Evolutionary conservation across 2,888 invertebrate species (phyloP).

Genomic region (Rhingia rostrata): DNA sequence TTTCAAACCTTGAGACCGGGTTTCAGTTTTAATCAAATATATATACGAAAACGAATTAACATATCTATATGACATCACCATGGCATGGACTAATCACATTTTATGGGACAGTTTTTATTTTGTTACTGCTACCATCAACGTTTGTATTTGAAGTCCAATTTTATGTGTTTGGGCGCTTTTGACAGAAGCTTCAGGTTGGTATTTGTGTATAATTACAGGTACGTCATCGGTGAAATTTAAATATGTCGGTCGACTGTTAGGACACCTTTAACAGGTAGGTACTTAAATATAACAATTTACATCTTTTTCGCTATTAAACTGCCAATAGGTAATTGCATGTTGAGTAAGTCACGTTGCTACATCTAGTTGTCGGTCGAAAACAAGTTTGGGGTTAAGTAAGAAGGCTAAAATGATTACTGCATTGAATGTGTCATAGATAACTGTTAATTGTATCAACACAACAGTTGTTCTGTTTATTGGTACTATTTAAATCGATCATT

Average conservation of each 20-base stretch:
- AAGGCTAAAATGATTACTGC: too few relatives aligned
- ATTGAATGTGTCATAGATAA: too few relatives aligned
- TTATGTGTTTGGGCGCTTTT: neutral
- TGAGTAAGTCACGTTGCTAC: too few relatives aligned
- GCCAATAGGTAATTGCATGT: too few relatives aligned
- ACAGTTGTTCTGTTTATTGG: too few relatives aligned
- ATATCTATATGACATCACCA: constrained; percentile 62
- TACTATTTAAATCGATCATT: too few relatives aligned
- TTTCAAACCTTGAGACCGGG: constrained; percentile 48
- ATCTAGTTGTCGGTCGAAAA: too few relatives aligned
- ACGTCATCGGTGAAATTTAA: constrained; percentile 12
- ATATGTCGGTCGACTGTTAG: neutral
- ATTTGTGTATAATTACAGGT: neutral
- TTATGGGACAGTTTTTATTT: constrained; percentile 44
- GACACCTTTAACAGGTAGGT: too few relatives aligned
- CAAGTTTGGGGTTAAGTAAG: too few relatives aligned
- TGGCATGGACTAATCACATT: constrained; percentile 22
- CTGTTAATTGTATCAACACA: too few relatives aligned
- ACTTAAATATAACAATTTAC: neutral
- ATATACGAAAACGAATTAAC: constrained; percentile 21
- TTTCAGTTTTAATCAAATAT: constrained; percentile 50
- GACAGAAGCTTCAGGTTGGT: constrained; percentile 1
- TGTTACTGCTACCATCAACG: constrained; percentile 17
- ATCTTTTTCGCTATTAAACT: neutral
- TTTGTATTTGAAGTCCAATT: constrained; percentile 18